Percentiles rank a stretch among this genome's conserved stretches.
Evolutionary conservation across 2,797 vertebrate genomes (phyloP).

Genomic region (Melanotaenia maccullochi): DNA sequence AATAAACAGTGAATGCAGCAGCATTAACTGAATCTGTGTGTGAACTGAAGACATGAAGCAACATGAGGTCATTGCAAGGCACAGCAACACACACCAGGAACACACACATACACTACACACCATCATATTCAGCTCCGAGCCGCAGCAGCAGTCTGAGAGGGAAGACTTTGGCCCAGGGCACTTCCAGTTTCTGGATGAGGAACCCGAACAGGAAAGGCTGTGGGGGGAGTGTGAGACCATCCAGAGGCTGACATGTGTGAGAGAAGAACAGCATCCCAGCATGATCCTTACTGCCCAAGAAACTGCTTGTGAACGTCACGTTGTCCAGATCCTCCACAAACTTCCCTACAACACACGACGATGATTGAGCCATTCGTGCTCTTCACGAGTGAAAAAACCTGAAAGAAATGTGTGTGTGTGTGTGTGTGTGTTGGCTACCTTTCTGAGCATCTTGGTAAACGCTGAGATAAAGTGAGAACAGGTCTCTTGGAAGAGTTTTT

Average conservation of each 20-base stretch:
- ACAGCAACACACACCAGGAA: background rate
- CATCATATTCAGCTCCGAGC: constrained; percentile 88
- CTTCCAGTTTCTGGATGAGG: constrained; percentile 94
- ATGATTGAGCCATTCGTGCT: background rate
- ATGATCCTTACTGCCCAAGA: constrained; percentile 90
- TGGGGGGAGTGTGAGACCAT: constrained; percentile 84
- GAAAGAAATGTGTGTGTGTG: background rate
- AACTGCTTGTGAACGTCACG: constrained; percentile 90
- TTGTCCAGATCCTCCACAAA: constrained; percentile 90
- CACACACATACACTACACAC: constrained; percentile 73
- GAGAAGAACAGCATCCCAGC: constrained; percentile 94
- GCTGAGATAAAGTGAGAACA: constrained; percentile 89
- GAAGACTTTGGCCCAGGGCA: constrained; percentile 97
- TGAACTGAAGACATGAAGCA: background rate
- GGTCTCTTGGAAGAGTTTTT: constrained; percentile 87
- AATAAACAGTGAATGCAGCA: background rate
- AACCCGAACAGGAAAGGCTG: constrained; percentile 89
- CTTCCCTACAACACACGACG: constrained; percentile 81
- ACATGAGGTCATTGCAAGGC: background rate
- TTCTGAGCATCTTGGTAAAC: constrained; percentile 92
- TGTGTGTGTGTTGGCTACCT: constrained; percentile 75
- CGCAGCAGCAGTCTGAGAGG: constrained; percentile 92
- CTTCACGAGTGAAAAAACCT: background rate
- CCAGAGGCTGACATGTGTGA: constrained; percentile 88
- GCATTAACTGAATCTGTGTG: background rate